phyloP scores from a whole-genome alignment of 2,888 invertebrate genomes.

The Nephrotoma guestfalica region DNA sequence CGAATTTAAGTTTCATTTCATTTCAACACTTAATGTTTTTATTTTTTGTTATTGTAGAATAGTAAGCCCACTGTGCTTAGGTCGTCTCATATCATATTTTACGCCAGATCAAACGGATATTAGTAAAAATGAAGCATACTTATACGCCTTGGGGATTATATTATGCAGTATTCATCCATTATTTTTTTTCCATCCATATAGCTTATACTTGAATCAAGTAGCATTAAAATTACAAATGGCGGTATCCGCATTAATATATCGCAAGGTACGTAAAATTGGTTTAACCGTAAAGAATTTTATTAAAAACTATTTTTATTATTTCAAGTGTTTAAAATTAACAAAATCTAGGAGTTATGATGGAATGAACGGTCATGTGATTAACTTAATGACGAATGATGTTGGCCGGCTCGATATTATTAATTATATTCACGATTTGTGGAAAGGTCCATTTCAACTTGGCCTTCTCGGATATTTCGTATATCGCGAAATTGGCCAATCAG shows the following conservation, averaged over 20 bases:
- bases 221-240: conserved; percentile 54
- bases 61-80: conserved; percentile 47
- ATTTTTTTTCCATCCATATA: conserved; percentile 56
- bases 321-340: conserved; percentile 44
- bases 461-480: conserved; percentile 38
- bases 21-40: too few relatives aligned
- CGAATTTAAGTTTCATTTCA: too few relatives aligned
- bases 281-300: not conserved
- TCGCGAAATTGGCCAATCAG: conserved; percentile 45
- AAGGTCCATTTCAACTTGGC: conserved; percentile 57
- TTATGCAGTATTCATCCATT: conserved; percentile 36
- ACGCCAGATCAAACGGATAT: conserved; percentile 35
- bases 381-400: conserved; percentile 91
- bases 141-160: conserved; percentile 51
- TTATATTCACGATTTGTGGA: conserved; percentile 85
- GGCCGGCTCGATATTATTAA: conserved; percentile 76
- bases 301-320: not conserved
- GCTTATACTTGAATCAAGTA: conserved; percentile 47
- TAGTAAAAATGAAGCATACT: conserved; percentile 41
- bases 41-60: conserved; percentile 33
- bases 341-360: conserved; percentile 75
- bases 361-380: conserved; percentile 61
- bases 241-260: conserved; percentile 26
- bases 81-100: conserved; percentile 51
- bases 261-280: conserved; percentile 17